Base-by-base conservation (phyloP, 2,797 vertebrate genomes). In the Trematomus bernacchii region DNA sequence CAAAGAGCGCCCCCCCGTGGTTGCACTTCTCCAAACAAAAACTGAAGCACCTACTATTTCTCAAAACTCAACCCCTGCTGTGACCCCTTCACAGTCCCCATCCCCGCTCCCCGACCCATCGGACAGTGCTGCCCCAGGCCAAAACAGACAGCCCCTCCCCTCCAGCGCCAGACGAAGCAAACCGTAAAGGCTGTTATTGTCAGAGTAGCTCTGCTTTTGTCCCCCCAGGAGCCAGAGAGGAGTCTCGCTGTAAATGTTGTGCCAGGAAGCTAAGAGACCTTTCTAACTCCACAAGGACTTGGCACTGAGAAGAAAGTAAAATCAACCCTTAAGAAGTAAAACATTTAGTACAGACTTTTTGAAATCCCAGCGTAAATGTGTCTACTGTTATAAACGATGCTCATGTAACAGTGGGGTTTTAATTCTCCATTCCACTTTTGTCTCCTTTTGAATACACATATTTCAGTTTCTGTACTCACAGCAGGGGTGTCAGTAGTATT, bases 1-100 rank as follows among this genome's bases (percentile, higher is more conserved):
- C 63, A 98, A 97, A 92, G 97, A 97, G 82, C 95, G 92, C 47
- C 92, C 92, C 60, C 78, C 83, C 0, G 93, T 93, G 86, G 84
- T 71, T 0, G 70, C 60, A 7, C 79, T 84, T 47, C 69, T 79
- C 54, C 81, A 73, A 30, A 89, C 90, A 90, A 86, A 94, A 87
- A 94, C 93, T 91, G 89, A 90, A 60, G 85, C 87, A 82, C 87
- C 87, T 82, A 81, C 87, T 83, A 65, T 92, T 87, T 87, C 92
- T 90, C 95, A 53, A 81, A 92, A 89, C 88, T 88, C 88, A 58
- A 46, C 60, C 43, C 76, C 83, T 52, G 66, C 66, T 76, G 79
- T 76, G 83, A 92, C 77, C 79, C 81, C 81, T 48, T 86, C 88
- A 88, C 94, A 59, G 85, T 79, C 84, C 76, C 91, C 89, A 78